These are phyloP conservation scores for sheep (Ovis aries) DNA, from an alignment of 2,113 vertebrate species.

Conservation along the genomic window DNA sequence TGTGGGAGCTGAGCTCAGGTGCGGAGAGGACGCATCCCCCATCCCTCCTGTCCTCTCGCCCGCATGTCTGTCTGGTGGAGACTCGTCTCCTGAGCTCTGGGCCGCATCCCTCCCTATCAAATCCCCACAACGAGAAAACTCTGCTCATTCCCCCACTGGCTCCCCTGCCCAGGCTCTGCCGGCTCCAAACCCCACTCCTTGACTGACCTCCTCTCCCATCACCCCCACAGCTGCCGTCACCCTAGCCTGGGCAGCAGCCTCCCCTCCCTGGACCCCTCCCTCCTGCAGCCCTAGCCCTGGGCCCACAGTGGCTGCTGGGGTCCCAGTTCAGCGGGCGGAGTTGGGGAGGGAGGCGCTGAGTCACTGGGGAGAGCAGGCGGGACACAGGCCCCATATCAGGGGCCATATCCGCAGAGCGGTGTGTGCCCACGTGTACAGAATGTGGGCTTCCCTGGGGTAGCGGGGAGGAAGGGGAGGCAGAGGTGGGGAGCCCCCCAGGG, in stretches of 20 bases:
- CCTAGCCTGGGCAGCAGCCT: neutral
- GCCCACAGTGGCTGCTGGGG: slow-evolving; percentile 24
- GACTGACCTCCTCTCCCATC: accelerated
- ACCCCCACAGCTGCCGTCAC: neutral
- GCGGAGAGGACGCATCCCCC: accelerated
- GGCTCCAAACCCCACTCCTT: neutral
- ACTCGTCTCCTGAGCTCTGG: neutral
- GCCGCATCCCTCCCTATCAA: neutral
- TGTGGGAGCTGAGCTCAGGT: neutral
- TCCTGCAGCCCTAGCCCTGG: neutral
- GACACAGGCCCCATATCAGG: accelerated
- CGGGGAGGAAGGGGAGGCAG: accelerated
- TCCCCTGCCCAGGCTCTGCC: accelerated
- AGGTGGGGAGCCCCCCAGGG: accelerated
- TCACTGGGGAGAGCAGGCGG: accelerated
- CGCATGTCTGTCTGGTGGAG: neutral
- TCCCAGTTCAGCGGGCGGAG: neutral
- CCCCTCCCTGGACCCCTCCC: neutral
- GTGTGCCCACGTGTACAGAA: accelerated
- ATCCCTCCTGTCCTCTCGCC: accelerated
- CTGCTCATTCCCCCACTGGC: neutral
- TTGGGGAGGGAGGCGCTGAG: neutral
- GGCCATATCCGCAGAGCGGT: accelerated
- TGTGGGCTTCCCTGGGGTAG: neutral
- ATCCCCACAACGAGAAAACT: neutral